Conservation (phyloP, 2,888 invertebrate species). For the Ornithoptera alexandrae region DNA sequence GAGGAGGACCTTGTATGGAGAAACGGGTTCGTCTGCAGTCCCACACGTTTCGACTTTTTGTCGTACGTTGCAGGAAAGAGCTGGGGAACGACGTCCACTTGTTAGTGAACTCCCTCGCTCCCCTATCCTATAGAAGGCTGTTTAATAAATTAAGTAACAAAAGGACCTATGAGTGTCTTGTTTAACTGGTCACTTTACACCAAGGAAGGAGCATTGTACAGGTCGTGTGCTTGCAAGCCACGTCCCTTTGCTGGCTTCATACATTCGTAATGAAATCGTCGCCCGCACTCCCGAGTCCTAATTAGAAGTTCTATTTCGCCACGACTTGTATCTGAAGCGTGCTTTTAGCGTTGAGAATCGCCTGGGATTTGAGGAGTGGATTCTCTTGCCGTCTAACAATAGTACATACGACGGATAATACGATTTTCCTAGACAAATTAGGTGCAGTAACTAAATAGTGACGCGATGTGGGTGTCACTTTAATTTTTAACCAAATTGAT, state of each 20-base stretch:
- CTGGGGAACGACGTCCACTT: conserved; percentile 56
- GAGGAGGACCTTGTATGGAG: conserved; percentile 74
- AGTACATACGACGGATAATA: neutral
- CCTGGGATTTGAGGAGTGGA: conserved; percentile 30
- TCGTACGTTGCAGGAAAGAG: conserved; percentile 68
- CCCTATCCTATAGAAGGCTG: conserved; percentile 37
- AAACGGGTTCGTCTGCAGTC: conserved; percentile 77
- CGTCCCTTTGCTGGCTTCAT: conserved; percentile 60
- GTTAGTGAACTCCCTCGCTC: conserved; percentile 49
- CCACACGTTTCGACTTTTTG: conserved; percentile 79
- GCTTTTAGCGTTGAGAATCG: conserved; percentile 33
- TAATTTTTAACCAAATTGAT: neutral
- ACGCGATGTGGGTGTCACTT: neutral
- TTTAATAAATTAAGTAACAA: conserved; percentile 41
- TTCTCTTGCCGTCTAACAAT: conserved; percentile 16
- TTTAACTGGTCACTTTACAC: conserved; percentile 48
- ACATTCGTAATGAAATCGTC: conserved; percentile 72
- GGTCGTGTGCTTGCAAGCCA: conserved; percentile 66
- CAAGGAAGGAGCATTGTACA: conserved; percentile 68
- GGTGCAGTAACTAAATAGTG: conserved; percentile 11
- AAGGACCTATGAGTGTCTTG: conserved; percentile 49
- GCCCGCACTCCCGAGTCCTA: conserved; percentile 50
- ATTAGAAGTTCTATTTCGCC: conserved; percentile 52
- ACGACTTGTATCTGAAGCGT: conserved; percentile 31
- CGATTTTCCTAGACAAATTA: conserved; percentile 6